Evolutionary conservation across 92 coral and sea anemone genomes (phyloP), one percentile per base, ranked within the genome.

Genomic region (Galaxea fascicularis): DNA sequence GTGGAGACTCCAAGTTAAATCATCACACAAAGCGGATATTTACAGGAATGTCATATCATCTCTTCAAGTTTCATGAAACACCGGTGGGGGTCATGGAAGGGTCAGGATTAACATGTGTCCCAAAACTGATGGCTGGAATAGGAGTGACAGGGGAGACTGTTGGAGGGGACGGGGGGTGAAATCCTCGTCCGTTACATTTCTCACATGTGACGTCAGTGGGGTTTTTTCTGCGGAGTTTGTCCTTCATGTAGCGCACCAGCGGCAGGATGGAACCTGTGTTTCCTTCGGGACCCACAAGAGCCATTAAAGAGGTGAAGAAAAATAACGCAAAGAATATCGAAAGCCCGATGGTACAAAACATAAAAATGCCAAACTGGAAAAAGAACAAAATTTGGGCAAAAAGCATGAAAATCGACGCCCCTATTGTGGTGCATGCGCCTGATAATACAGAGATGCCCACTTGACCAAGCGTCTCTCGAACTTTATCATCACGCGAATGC

Each of bases 401-500:
- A 12, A 93, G 83, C 96, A 93, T 93, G 79, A 93, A 93, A 28
- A 84, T 78, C 26, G 96, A 86, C 4, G 96, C 92, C 7, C 96
- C 96, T 17, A 93, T 65, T 3, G 96, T 93, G 3, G 96, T 90
- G 67, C 92, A 93, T 54, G 96, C 96, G 25, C 96, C 96, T 2
- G 96, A 93, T 10, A 93, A 46, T 30, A 93, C 96, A 4, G 96
- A 93, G 73, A 93, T 93, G 0, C 96, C 96, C 68, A 93, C 94
- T 71, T 93, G 94, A 49, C 89, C 82, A 39, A 93, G 89, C 10
- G 96, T 87, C 29, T 90, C 83, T 22, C 82, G 90, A 29, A 93
- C 94, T 77, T 79, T 87, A 27, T 83, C 82, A 64, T 58, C 65
- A 20, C 96, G 85, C 24, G 83, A 66, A 41, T 28, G 52, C 25